Base-by-base conservation (phyloP, 2,113 vertebrate genomes). In the Bos taurus region DNA sequence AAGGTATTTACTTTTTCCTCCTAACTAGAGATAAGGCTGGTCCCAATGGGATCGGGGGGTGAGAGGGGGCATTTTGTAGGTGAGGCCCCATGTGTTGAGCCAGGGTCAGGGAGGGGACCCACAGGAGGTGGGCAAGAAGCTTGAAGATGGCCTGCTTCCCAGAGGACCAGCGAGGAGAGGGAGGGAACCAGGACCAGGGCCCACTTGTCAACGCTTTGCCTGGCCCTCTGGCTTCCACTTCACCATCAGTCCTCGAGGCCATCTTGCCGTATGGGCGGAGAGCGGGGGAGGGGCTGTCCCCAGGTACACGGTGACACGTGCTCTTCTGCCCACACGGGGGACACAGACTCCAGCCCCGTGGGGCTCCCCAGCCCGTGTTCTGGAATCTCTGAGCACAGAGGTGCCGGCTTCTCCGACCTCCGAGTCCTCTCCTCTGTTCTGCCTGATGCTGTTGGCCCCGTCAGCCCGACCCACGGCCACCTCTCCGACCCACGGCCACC, bases 41-140 rank as follows among this genome's bases (percentile, higher is more conserved):
- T 9, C 15, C 4, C 50, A 1, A 0, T 6, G 25, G n/a, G 48
- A 0, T 14, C 0, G 26, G 10, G 28, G 46, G 11, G 15, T 0
- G 9, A 30, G 33, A 5, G 25, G 26, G 30, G 52, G 2, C 13
- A 14, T 28, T 3, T 1, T 50, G 59, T 46, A 36, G 10, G 54
- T 13, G 36, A 57, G 12, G 8, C 28, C 80, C 30, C 0, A 2
- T 28, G 67, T 19, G 30, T 71, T 71, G 26, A 71, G 26, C 26
- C 23, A 5, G n/a, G 59, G 52, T 30, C 1, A 0, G 52, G 48
- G 59, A n/a, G 2, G 10, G 26, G 67, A 11, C 30, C 50, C 50
- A 28, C 15, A 59, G 14, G 13, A 57, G 48, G 19, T 19, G 62
- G 33, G 96, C 12, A 1, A 0, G 13, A 36, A 84, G 26, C 21